A percentile compares a stretch with the other conserved stretches of the same genome.
These are phyloP conservation scores for Phalanger gymnotis DNA, from an alignment of 2,797 vertebrate genomes.

Conservation along the genomic window DNA sequence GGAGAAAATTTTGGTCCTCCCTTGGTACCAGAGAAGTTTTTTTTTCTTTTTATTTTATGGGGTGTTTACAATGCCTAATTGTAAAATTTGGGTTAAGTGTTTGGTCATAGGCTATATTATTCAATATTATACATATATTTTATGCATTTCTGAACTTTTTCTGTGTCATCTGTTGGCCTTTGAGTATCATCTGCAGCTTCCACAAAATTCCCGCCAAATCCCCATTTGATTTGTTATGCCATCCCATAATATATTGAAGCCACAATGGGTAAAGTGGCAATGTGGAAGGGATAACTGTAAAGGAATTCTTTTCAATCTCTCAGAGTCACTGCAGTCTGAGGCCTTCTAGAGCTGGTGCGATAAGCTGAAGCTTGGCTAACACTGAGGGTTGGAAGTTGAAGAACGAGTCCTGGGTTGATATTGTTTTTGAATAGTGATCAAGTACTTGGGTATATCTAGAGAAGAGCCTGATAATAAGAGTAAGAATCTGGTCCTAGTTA, in stretches of 20 bases:
- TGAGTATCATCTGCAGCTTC: background rate
- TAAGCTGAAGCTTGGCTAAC: background rate
- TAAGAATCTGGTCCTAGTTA: background rate
- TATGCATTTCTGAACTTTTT: background rate
- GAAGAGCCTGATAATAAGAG: background rate
- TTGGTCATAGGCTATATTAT: background rate
- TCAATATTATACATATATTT: background rate
- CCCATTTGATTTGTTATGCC: background rate
- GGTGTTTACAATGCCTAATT: background rate
- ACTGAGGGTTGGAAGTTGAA: background rate
- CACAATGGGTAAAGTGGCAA: background rate
- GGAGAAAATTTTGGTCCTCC: background rate
- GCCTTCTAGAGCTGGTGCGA: background rate
- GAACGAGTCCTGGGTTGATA: background rate
- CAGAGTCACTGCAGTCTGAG: background rate
- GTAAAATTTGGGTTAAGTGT: background rate
- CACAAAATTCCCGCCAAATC: background rate
- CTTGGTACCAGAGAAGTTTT: background rate
- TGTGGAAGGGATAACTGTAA: background rate
- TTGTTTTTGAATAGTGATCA: background rate
- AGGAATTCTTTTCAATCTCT: background rate
- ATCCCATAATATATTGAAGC: background rate
- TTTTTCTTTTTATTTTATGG: background rate
- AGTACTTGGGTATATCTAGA: background rate
- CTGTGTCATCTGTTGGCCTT: background rate